Conservation (phyloP, 2,797 vertebrate genomes). For the Parauchenoglanis punctatus region DNA sequence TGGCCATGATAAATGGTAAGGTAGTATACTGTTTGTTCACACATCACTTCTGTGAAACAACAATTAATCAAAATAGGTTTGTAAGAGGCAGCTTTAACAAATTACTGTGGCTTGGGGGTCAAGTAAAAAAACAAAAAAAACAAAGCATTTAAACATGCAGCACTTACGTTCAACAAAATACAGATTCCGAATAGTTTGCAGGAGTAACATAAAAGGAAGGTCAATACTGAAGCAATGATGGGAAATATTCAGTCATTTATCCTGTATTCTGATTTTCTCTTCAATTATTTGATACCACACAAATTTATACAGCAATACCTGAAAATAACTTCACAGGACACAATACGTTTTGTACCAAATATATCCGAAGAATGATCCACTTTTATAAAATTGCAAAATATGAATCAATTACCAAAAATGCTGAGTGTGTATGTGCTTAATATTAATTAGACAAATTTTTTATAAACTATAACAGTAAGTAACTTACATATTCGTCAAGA, state of each 20-base stretch:
- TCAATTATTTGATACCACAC: too few relatives aligned
- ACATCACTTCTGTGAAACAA: constrained; percentile 61
- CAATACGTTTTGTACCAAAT: background rate
- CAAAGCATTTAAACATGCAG: background rate
- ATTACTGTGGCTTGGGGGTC: constrained; percentile 65
- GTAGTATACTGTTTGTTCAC: constrained; percentile 69
- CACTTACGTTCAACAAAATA: background rate
- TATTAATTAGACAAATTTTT: too few relatives aligned
- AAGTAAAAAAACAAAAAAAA: constrained; percentile 48
- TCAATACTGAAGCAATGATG: background rate
- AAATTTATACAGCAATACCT: background rate
- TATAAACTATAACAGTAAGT: too few relatives aligned
- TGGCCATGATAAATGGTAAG: constrained; percentile 70
- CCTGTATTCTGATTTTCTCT: too few relatives aligned
- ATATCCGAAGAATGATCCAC: background rate
- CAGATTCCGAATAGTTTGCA: background rate
- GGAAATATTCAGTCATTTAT: background rate
- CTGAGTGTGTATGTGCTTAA: background rate
- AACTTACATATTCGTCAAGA: too few relatives aligned
- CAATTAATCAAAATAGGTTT: constrained; percentile 68
- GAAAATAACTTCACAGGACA: background rate
- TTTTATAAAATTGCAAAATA: background rate
- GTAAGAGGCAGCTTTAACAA: constrained; percentile 65
- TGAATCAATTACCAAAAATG: background rate
- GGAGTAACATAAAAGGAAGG: background rate